phyloP scores from a whole-genome alignment of 2,888 invertebrate genomes.

The Cheilosia variabilis region DNA sequence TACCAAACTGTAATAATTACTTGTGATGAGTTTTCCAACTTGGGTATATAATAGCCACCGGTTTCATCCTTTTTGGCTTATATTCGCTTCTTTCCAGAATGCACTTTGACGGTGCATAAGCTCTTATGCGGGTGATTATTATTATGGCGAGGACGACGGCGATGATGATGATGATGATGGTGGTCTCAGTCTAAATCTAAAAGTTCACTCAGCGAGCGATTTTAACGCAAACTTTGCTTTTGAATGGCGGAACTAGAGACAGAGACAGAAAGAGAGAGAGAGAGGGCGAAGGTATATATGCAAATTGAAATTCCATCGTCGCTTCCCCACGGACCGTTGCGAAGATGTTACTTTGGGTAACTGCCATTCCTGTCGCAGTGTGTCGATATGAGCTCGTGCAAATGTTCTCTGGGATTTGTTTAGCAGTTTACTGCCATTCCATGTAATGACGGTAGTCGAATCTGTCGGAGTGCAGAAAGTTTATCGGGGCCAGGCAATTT shows the following conservation, averaged over 20 bases:
- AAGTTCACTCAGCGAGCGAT: conserved; percentile 15
- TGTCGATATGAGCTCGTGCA: background rate
- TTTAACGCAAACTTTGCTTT: conserved; percentile 10
- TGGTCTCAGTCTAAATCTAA: conserved; percentile 6
- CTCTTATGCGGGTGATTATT: conserved; percentile 1
- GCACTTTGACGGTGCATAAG: conserved; percentile 19
- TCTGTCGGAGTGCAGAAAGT: background rate
- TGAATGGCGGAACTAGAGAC: background rate
- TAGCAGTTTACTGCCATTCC: conserved; percentile 31
- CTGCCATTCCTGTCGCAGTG: background rate
- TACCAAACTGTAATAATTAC: conserved; percentile 43
- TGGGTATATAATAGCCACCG: background rate
- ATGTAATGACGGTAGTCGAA: conserved; percentile 20
- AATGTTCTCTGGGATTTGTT: conserved; percentile 6
- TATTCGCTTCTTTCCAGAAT: conserved; percentile 3
- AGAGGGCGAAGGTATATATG: conserved; percentile 15
- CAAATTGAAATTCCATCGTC: conserved; percentile 45
- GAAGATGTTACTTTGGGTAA: conserved; percentile 23
- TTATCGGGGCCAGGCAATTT: conserved; percentile 3
- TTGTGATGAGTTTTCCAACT: conserved; percentile 33
- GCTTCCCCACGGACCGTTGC: background rate
- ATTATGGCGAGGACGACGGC: background rate
- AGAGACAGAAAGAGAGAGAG: background rate
- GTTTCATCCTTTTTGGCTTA: background rate
- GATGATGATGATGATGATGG: conserved; percentile 2